These are phyloP conservation scores for Teleogryllus occipitalis DNA, from an alignment of 1,140 invertebrate genomes.

Conservation along the genomic window DNA sequence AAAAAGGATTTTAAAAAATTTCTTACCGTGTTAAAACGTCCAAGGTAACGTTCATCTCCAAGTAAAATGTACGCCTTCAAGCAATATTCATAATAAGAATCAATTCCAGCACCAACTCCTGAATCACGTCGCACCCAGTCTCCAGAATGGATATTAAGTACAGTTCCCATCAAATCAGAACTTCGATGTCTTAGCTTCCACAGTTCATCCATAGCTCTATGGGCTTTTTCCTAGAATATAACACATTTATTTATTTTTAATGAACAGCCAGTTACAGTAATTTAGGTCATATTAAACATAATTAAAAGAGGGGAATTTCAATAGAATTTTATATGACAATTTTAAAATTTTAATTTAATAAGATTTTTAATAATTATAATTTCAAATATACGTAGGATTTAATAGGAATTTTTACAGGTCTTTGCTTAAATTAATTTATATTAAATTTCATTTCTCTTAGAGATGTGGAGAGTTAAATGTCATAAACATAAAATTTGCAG, in stretches of 20 bases:
- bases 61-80: constrained; percentile 82
- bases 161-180: constrained; percentile 88
- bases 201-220: constrained; percentile 92
- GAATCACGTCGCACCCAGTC: constrained; percentile 94
- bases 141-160: constrained; percentile 92
- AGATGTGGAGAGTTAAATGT: too few species aligned
- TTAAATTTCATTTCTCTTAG: too few species aligned
- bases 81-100: constrained; percentile 98
- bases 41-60: constrained; percentile 81
- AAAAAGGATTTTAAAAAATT: background rate
- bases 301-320: too few species aligned
- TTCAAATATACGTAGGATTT: too few species aligned
- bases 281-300: too few species aligned
- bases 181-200: constrained; percentile 90
- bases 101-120: constrained; percentile 97
- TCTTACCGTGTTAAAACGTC: constrained; percentile 74
- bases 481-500: too few species aligned
- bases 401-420: too few species aligned
- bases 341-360: too few species aligned
- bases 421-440: too few species aligned
- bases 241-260: background rate
- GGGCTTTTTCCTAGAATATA: constrained; percentile 68
- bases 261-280: background rate
- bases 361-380: too few species aligned
- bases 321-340: too few species aligned